These are phyloP conservation scores for Bombyx mandarina DNA, from an alignment of 1,140 invertebrate genomes.

Conservation along the genomic window DNA sequence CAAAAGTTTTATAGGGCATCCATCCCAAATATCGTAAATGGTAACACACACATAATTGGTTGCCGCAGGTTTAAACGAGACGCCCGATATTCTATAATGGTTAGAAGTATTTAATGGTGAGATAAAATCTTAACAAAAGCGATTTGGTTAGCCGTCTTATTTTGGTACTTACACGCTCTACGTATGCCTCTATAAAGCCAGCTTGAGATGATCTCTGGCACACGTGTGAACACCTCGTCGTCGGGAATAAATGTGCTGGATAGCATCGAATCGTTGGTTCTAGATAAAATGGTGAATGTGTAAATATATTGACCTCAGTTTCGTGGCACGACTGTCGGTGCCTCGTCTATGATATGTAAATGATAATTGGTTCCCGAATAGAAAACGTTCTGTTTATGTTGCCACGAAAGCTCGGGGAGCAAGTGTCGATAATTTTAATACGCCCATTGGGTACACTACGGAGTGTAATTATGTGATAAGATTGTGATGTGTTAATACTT, in stretches of 20 bases:
- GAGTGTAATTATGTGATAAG: slow-evolving; percentile 35
- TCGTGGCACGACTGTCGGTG: slow-evolving; percentile 50
- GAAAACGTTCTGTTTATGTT: slow-evolving; percentile 52
- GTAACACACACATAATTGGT: slow-evolving; percentile 34
- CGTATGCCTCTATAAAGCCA: slow-evolving; percentile 54
- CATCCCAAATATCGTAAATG: slow-evolving; percentile 24
- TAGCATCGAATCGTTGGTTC: slow-evolving; percentile 11
- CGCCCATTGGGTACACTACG: slow-evolving; percentile 23
- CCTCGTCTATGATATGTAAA: slow-evolving; percentile 64
- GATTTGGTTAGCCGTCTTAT: slow-evolving; percentile 64
- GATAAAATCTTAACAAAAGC: slow-evolving; percentile 68
- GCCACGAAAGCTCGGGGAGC: slow-evolving; percentile 31
- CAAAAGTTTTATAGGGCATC: slow-evolving; percentile 9
- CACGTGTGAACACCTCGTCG: slow-evolving; percentile 10
- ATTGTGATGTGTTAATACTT: slow-evolving; percentile 28
- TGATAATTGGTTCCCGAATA: slow-evolving; percentile 65
- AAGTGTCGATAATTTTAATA: slow-evolving; percentile 38
- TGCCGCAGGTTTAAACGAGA: slow-evolving; percentile 42
- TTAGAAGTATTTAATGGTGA: slow-evolving; percentile 64
- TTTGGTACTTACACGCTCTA: slow-evolving; percentile 55
- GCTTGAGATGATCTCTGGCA: slow-evolving; percentile 24
- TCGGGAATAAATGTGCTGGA: not conserved
- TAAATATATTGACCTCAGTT: slow-evolving; percentile 66
- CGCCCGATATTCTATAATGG: slow-evolving; percentile 57
- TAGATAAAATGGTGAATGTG: slow-evolving; percentile 32